Evolutionary conservation across 2,113 vertebrate species (phyloP).

Genomic region (Pterophyllum scalare): DNA sequence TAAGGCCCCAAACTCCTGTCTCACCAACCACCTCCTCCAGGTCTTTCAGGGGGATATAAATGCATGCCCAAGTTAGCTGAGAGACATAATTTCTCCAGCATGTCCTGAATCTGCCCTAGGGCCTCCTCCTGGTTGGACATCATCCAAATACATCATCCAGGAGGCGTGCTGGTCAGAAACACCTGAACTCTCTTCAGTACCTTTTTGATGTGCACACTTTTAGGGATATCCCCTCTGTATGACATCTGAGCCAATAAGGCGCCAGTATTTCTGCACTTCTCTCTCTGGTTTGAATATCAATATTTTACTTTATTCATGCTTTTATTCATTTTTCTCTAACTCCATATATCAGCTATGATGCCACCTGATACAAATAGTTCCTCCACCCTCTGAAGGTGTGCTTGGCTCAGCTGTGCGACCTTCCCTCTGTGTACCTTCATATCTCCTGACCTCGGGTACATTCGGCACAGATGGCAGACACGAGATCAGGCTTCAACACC

Average conservation of each 20-base stretch:
- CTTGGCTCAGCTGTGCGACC: constrained; percentile 53
- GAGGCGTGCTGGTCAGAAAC: fast-evolving
- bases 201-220: too few relatives aligned
- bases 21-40: neutral
- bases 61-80: neutral
- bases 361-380: constrained; percentile 13
- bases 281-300: too few relatives aligned
- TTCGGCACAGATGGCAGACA: neutral
- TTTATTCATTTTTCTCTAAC: neutral
- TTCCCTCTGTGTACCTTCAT: constrained; percentile 24
- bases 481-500: neutral
- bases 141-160: fast-evolving
- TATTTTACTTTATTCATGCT: too few relatives aligned
- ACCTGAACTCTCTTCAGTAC: neutral
- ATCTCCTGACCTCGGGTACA: constrained; percentile 38
- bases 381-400: neutral
- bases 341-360: neutral
- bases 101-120: neutral
- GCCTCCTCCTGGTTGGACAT: neutral
- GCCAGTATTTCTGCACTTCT: too few relatives aligned
- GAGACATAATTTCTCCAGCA: neutral
- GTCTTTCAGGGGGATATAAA: neutral
- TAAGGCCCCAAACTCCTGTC: neutral
- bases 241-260: too few relatives aligned
- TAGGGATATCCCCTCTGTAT: too few relatives aligned